Percentiles rank a stretch among this genome's conserved stretches.
These are phyloP conservation scores for Lepus americanus DNA, from an alignment of 2,113 vertebrate genomes.

Conservation along the genomic window DNA sequence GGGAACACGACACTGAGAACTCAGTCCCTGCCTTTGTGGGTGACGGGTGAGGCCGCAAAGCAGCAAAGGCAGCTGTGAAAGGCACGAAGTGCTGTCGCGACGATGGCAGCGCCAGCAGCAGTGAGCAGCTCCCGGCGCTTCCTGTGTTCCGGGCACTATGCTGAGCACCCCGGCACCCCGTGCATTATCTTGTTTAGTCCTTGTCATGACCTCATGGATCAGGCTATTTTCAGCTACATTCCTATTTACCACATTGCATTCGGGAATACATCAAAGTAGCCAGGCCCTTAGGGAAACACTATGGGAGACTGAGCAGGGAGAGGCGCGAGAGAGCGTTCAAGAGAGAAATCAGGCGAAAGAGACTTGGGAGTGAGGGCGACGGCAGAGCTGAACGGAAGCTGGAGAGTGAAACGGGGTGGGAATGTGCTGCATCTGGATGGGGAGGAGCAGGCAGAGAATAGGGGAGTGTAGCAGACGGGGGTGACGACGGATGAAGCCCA, in stretches of 20 bases:
- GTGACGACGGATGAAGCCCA: background rate
- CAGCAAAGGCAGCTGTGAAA: background rate
- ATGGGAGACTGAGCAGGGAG: background rate
- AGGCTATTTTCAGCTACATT: background rate
- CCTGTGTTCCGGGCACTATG: background rate
- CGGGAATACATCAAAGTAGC: background rate
- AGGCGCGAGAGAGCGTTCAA: background rate
- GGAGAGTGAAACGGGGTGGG: background rate
- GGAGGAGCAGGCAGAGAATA: background rate
- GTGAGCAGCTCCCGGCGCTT: background rate
- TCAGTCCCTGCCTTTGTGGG: background rate
- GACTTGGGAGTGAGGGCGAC: background rate
- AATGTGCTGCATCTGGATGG: background rate
- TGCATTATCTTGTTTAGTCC: background rate
- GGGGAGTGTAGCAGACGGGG: background rate
- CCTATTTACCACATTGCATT: conserved; percentile 5
- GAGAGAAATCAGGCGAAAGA: background rate
- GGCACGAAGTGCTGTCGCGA: background rate
- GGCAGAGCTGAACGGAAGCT: background rate
- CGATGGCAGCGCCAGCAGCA: background rate
- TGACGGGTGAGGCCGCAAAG: background rate
- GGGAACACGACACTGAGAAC: background rate
- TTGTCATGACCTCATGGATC: background rate
- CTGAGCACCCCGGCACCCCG: background rate
- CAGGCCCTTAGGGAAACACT: background rate